Percentiles rank a stretch among this genome's conserved stretches.
Conservation (phyloP, 2,113 vertebrate genomes). For the Microtus pennsylvanicus region DNA sequence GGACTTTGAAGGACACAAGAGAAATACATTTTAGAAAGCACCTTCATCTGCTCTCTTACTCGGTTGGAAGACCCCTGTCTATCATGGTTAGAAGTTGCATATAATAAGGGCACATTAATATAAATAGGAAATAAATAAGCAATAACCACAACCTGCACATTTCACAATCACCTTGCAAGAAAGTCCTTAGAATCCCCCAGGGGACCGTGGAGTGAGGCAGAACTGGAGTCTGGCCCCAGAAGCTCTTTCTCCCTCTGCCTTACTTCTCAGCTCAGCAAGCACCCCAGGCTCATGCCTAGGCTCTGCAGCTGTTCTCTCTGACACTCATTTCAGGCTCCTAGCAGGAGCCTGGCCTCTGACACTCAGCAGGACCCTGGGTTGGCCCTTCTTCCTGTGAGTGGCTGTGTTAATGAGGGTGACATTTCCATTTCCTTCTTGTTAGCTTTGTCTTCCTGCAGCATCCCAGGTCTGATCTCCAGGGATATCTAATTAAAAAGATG, state of each 20-base stretch:
- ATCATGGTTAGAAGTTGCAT: slow-evolving; percentile 32
- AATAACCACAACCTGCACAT: slow-evolving; percentile 61
- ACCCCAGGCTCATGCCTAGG: rapidly evolving
- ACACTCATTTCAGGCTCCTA: not conserved
- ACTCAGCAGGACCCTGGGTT: slow-evolving; percentile 8
- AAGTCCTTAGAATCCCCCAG: not conserved
- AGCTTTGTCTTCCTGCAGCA: slow-evolving; percentile 59
- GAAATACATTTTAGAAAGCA: not conserved
- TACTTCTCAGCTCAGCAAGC: not conserved
- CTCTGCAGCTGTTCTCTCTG: not conserved
- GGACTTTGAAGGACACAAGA: not conserved
- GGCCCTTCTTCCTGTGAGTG: not conserved
- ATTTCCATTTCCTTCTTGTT: slow-evolving; percentile 62
- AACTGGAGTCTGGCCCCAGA: not conserved
- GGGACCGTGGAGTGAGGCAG: not conserved
- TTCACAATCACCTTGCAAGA: slow-evolving; percentile 70
- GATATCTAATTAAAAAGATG: slow-evolving; percentile 58
- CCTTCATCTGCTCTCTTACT: slow-evolving; percentile 65
- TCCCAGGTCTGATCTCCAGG: not conserved
- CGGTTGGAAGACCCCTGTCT: slow-evolving; percentile 37
- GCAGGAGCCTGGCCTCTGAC: slow-evolving; percentile 52
- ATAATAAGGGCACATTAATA: slow-evolving; percentile 76
- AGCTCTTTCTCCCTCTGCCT: not conserved
- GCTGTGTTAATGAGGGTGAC: slow-evolving; percentile 70
- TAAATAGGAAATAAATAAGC: slow-evolving; percentile 82